Evolutionary conservation across 2,113 vertebrate genomes (phyloP).

Genomic region (Hirundichthys speculiger): DNA sequence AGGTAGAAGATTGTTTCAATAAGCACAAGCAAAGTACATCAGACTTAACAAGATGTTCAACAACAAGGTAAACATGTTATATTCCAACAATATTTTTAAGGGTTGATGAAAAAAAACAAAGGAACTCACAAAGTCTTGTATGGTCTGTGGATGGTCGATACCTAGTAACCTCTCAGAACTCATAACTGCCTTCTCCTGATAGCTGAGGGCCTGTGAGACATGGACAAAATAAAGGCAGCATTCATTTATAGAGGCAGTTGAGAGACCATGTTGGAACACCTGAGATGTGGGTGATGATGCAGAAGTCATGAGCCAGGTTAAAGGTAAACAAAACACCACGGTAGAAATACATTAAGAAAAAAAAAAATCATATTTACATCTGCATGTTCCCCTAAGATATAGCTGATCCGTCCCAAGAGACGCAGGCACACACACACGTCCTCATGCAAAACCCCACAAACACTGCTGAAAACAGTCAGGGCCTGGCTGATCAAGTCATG

Average conservation of each 20-base stretch:
- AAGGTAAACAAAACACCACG: neutral
- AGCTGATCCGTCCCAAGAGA: conserved; percentile 91
- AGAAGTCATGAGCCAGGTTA: too few relatives aligned
- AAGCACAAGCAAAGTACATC: neutral
- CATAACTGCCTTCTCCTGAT: conserved; percentile 93
- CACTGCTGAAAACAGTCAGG: conserved; percentile 92
- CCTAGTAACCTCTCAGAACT: conserved; percentile 92
- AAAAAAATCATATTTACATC: conserved; percentile 80
- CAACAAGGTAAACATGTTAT: neutral
- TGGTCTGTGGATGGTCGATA: conserved; percentile 92
- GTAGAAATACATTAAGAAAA: neutral
- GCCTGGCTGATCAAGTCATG: conserved; percentile 90
- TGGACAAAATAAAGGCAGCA: neutral
- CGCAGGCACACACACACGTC: conserved; percentile 92
- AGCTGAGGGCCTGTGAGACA: conserved; percentile 86
- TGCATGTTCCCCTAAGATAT: conserved; percentile 90
- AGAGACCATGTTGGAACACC: neutral
- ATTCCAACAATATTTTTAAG: neutral
- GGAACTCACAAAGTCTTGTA: conserved; percentile 95
- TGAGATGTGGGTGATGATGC: neutral
- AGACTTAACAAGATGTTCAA: neutral
- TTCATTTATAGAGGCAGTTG: neutral
- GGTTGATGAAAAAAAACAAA: neutral
- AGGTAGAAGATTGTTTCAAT: neutral
- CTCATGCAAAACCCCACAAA: conserved; percentile 93